Base-by-base conservation (phyloP, 2,888 invertebrate species). In the Drosophila limbata region DNA sequence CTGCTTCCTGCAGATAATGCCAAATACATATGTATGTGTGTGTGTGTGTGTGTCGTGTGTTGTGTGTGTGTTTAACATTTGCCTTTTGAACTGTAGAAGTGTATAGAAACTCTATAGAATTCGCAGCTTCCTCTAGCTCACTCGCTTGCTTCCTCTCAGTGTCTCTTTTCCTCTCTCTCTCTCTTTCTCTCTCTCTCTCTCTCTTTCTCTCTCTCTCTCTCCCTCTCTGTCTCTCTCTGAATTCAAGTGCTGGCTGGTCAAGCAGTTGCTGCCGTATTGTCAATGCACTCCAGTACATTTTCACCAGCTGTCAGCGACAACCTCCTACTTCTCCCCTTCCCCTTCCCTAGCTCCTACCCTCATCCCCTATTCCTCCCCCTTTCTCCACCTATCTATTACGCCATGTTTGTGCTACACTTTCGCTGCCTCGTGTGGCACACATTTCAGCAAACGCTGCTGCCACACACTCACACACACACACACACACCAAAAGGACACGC, bases 251-350 rank as follows among this genome's bases (percentile, higher is more conserved):
- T 50, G 59, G 56, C 53, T 77, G 82, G 87, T 86, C 87, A 83
- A 84, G 84, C 86, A 78, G 61, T 63, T 59, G 52, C 66, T 70
- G 5, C 42, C 73, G 64, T 84, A 84, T 84, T 84, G 87, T 86
- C 89, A 86, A 78, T 84, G 87, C 89, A 84, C 89, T 84, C 68
- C 84, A 88, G 65, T 63, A 86, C 81, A 75, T 88, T 83, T 85
- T 28, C 28, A 67, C 72, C 73, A 82, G 67, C 83, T 80, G 79
- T 82, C 79, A 79, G 73, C 51, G 80, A 55, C 80, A 79, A 72
- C 81, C 17, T 44, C 8, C 0, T 11, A 37, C 42, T 39, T 6
- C 19, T 21, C 11, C n/a, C 9, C 15, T n/a, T 53, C 19, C 53
- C 39, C 19, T n/a, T 53, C 19, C 53, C 39, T 15, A 4, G 4